Conservation (phyloP, 2,888 invertebrate genomes). For the Perdita meconis region DNA sequence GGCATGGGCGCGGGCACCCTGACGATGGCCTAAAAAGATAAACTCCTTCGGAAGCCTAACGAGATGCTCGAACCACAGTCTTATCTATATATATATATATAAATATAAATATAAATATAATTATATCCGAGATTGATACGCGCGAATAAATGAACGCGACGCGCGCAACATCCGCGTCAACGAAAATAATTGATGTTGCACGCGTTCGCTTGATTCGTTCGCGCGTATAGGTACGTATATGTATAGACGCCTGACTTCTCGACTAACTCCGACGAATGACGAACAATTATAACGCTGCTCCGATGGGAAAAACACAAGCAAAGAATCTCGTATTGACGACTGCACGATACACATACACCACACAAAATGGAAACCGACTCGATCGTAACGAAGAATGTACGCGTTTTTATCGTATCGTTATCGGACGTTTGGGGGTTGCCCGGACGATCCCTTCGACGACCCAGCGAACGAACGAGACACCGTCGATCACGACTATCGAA, state of each 20-base stretch:
- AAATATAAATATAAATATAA: slow-evolving; percentile 57
- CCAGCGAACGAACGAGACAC: slow-evolving; percentile 58
- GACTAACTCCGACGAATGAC: slow-evolving; percentile 58
- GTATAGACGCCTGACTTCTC: slow-evolving; percentile 61
- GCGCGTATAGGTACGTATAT: slow-evolving; percentile 40
- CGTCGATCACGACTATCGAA: slow-evolving; percentile 51
- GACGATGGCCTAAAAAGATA: slow-evolving; percentile 91
- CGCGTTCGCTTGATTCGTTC: slow-evolving; percentile 8
- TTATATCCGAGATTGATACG: slow-evolving; percentile 27
- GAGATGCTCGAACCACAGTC: slow-evolving; percentile 57
- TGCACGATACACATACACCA: slow-evolving; percentile 19
- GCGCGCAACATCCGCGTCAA: not conserved
- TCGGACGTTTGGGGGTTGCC: slow-evolving; percentile 13
- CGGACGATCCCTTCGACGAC: slow-evolving; percentile 33
- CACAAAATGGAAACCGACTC: no score
- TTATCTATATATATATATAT: slow-evolving; percentile 61
- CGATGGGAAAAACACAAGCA: slow-evolving; percentile 1
- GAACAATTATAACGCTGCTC: slow-evolving; percentile 54
- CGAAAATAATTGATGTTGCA: no score
- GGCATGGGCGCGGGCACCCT: slow-evolving; percentile 96
- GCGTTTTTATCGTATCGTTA: slow-evolving; percentile 13
- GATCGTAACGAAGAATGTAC: slow-evolving; percentile 33
- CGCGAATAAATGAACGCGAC: slow-evolving; percentile 19
- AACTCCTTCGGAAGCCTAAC: slow-evolving; percentile 20
- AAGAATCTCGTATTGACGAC: slow-evolving; percentile 15